Percentiles rank a stretch among this genome's conserved stretches.
Evolutionary conservation across 2,888 invertebrate genomes (phyloP).

Genomic region (Drosophila differens): DNA sequence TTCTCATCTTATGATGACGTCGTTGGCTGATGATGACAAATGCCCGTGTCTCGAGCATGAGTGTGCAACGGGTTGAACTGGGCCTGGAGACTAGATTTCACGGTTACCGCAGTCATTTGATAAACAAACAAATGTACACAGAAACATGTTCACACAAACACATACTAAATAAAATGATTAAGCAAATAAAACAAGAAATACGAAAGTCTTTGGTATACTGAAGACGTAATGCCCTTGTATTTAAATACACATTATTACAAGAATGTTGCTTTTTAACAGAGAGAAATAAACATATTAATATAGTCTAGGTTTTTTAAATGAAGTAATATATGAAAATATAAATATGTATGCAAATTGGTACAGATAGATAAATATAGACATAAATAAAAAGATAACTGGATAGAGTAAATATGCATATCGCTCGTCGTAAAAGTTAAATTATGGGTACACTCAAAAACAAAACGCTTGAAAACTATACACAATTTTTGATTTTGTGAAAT

Average conservation of each 20-base stretch:
- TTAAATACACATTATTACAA: neutral
- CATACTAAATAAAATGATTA: neutral
- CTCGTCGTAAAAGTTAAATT: neutral
- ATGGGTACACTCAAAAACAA: neutral
- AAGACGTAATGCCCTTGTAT: neutral
- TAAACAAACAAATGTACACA: slow-evolving; percentile 14
- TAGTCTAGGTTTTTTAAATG: neutral
- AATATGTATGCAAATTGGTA: neutral
- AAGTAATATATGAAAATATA: neutral
- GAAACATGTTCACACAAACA: neutral
- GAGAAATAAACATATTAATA: neutral
- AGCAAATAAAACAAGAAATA: neutral
- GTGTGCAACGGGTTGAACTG: slow-evolving; percentile 22
- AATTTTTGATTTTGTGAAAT: neutral
- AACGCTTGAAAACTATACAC: neutral
- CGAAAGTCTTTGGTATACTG: neutral
- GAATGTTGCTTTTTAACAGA: neutral
- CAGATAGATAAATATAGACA: neutral
- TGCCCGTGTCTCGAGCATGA: slow-evolving; percentile 5
- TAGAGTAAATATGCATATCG: neutral
- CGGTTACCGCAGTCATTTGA: slow-evolving; percentile 5
- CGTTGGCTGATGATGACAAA: slow-evolving; percentile 26
- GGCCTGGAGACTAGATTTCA: neutral
- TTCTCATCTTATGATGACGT: slow-evolving; percentile 31
- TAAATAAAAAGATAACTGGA: neutral